Evolutionary conservation across 2,888 invertebrate genomes (phyloP), one percentile per base, ranked within the genome.

Genomic region (Eumacrocentrus americanus): DNA sequence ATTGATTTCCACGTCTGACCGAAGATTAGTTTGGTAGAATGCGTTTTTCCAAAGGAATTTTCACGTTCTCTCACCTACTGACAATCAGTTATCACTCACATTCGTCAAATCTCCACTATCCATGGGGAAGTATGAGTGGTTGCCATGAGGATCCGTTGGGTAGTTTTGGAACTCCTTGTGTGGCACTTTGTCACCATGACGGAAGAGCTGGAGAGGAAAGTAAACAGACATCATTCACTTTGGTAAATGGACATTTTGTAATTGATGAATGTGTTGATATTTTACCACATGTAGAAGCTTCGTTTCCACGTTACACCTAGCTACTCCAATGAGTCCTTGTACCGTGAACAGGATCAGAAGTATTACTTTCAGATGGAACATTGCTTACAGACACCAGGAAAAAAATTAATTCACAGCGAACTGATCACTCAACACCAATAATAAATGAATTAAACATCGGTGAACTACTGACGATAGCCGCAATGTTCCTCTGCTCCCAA

Each of bases 101-200:
- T 81, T 81, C 0, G 85, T 85, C 20, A 87, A 77, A 63, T 84
- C 83, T 7, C 85, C 85, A 69, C 80, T 82, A 3, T 84, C 85
- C 60, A 83, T 81, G 1, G 84, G 84, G 78, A 83, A 83, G 47
- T 76, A 78, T 16, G 79, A 77, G 54, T 81, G 79, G 46, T 82
- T 75, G 12, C 72, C 64, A 67, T 85, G 76, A 1, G 83, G 82
- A 71, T 86, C 85, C 16, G 75, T 84, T 0, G 84, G 83, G 67
- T 83, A 86, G 29, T 81, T 79, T 37, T 84, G 84, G 64, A 80
- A 86, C 4, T 82, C 78, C 2, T 74, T 72, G n/a, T 82, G 81
- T 1, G 86, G 86, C 37, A 86, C 83, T 65, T 87, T 80, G 66
- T 86, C 86, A n/a, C 87, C 87, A 73, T 87, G 87, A 38, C 87